Base-by-base conservation (phyloP, 2,888 invertebrate species). In the Phrixothrix hirtus region DNA sequence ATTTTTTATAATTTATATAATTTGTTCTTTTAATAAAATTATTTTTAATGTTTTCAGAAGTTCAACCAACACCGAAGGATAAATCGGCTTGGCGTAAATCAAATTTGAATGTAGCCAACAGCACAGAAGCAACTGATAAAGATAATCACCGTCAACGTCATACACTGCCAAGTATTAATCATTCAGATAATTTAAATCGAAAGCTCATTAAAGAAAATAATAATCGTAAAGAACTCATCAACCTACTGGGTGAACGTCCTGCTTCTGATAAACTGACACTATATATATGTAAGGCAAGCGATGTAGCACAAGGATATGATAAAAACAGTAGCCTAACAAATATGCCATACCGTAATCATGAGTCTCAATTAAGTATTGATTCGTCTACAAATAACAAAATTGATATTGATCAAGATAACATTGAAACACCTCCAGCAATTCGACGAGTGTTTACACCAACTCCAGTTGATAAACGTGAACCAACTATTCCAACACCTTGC, bases 371-470 rank as follows among this genome's bases (percentile, higher is more conserved):
- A 29, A 59, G 57, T 12, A 25, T 55, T 2, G 65, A 65, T 48
- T 47, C 53, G 10, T 43, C 64, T 10, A 71, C 77, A 9, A 80
- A 81, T 11, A 87, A 88, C 63, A 86, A 86, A 70, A 84, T 87
- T 7, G 92, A 92, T 69, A 91, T 93, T 29, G 93, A 93, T 72
- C 90, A 92, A 1, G 93, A 93, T 64, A 93, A 93, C 64, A 89
- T 93, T 21, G 92, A 93, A 78, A 93, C 93, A 1, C 92, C 93
- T 12, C 92, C 93, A 2, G 89, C 86, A 0, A 86, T 86, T 11
- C 80, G 92, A 46, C 83, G 87, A 61, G 75, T 83, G 16, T 85
- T 86, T 67, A 83, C 81, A 48, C 82, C 85, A 1, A 82, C 84
- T 1, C 81, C 83, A 25, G 83, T 83, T 31, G 77, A 79, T 14